Evolutionary conservation across 92 coral and sea anemone species (phyloP).

Genomic region (Zoanthus sansibaricus): DNA sequence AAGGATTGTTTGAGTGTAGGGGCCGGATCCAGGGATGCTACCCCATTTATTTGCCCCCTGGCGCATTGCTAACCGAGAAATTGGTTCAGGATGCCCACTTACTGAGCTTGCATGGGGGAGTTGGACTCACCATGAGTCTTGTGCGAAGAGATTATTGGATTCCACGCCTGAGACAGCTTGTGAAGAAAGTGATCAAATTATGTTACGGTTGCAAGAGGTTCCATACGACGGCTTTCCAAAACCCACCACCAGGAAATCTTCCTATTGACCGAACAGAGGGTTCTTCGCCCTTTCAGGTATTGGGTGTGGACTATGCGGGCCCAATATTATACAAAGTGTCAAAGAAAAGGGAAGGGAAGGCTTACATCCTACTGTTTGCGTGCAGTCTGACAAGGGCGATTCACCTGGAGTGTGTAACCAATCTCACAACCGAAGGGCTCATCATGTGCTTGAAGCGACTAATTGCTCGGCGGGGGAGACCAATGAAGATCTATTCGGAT

Average conservation of each 20-base stretch:
- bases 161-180: no score
- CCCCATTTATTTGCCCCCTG: no score
- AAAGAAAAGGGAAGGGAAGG: slow-evolving; percentile 30
- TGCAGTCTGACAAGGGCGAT: slow-evolving; percentile 14
- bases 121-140: slow-evolving; percentile 24
- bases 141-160: not conserved
- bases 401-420: not conserved
- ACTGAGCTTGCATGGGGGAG: no score
- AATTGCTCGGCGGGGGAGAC: not conserved
- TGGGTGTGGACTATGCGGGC: slow-evolving; percentile 53
- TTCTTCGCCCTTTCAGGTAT: not conserved
- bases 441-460: slow-evolving; percentile 47
- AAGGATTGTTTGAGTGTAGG: slow-evolving; percentile 37
- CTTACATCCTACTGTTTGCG: slow-evolving; percentile 27
- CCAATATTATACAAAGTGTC: slow-evolving; percentile 24
- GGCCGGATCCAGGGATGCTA: no score
- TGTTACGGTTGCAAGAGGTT: no score
- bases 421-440: slow-evolving; percentile 34
- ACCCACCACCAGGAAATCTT: no score
- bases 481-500: slow-evolving; percentile 67
- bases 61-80: no score
- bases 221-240: no score
- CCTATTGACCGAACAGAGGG: not conserved
- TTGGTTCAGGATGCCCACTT: no score
- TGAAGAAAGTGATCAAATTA: no score